phyloP scores from a whole-genome alignment of 35 echinoderm and acorn worm species.

The Patiria miniata region DNA sequence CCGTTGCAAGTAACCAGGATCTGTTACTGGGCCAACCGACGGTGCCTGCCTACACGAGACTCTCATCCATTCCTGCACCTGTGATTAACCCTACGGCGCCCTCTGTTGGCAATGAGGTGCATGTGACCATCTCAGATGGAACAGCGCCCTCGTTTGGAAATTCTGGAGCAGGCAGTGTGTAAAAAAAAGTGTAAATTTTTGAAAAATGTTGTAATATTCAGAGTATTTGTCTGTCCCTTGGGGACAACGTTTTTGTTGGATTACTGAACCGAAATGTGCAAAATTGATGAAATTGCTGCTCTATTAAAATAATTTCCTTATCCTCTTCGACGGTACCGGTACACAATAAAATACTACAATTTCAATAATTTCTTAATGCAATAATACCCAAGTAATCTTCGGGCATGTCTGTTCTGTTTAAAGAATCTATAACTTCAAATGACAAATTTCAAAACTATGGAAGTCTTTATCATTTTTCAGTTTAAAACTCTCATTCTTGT shows the following conservation, averaged over 20 bases:
- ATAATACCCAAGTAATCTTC: too few species aligned
- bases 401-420: too few species aligned
- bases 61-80: neutral
- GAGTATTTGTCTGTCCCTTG: too few species aligned
- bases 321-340: too few species aligned
- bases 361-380: too few species aligned
- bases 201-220: neutral
- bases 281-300: neutral
- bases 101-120: neutral
- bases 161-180: neutral
- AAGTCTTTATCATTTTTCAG: too few species aligned
- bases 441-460: too few species aligned
- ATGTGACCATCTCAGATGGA: neutral
- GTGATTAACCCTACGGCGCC: neutral
- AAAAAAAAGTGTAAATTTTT: neutral
- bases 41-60: constrained; percentile 10
- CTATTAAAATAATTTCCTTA: too few species aligned
- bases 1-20: neutral
- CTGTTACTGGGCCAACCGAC: neutral
- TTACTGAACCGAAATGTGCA: neutral
- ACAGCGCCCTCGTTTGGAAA: neutral
- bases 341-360: too few species aligned
- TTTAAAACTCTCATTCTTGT: too few species aligned
- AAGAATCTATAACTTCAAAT: too few species aligned
- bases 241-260: too few species aligned